Evolutionary conservation across 2,113 vertebrate species (phyloP), one percentile per base, ranked within the genome.

Genomic region (Hystrix cristata): DNA sequence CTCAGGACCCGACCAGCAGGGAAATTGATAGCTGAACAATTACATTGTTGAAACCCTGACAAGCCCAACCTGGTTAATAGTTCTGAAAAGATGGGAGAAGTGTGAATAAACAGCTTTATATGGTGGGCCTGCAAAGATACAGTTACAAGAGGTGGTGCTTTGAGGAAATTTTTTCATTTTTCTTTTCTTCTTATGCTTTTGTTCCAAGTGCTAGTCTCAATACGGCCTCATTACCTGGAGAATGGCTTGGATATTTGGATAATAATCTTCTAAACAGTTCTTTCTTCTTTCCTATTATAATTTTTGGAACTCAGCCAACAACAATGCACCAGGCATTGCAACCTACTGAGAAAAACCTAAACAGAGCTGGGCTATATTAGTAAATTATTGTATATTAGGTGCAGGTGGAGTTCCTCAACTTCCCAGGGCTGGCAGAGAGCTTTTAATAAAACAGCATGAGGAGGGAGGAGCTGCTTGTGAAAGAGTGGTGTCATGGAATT

Each of bases 1-100:
- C 93, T 97, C 93, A 90, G 96, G 46, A 95, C 96, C 55, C 96
- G 97, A 94, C 90, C 96, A 96, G 92, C 86, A 97, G 91, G 72
- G 98, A 98, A 97, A 98, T 98, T 93, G 98, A 97, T 96, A 98
- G 96, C 94, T 97, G 95, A 98, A 98, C 97, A 98, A 98, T 98
- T 98, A 98, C 65, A 97, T 92, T 98, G 97, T 98, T 98, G 98
- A 98, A 98, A 98, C 95, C 90, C 91, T 98, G 97, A 98, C 97
- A 98, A 98, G 98, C 98, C 96, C 95, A 79, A 93, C 62, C 55
- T 95, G 95, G 96, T 97, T 98, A 98, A 98, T 95, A 92, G 89
- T 95, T 98, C 97, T 98, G 97, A 98, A 98, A 98, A 98, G 94
- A 97, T 13, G 81, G 96, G 83, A 97, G 96, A 98, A 95, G 97